Conservation (phyloP, 2,113 vertebrate genomes). For the Lagenorhynchus albirostris region DNA sequence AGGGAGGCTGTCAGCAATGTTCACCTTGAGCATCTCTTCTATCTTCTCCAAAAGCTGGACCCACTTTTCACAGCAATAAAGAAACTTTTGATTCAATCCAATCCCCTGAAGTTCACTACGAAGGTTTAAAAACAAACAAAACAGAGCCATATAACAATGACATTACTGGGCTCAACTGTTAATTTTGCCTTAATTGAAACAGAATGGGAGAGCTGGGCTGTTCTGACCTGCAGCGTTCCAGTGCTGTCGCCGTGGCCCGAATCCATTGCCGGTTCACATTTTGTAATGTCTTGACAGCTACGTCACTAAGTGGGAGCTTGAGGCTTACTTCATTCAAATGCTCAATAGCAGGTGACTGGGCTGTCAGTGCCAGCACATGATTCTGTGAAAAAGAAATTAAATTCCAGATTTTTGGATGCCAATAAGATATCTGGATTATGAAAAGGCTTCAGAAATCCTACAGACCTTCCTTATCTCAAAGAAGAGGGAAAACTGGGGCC, state of each 20-base stretch:
- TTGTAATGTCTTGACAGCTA: constrained; percentile 83
- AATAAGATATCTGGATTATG: background rate
- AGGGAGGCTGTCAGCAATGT: constrained; percentile 80
- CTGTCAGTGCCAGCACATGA: constrained; percentile 83
- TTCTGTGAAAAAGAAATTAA: constrained; percentile 75
- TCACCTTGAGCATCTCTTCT: constrained; percentile 83
- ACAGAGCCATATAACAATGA: background rate
- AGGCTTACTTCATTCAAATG: constrained; percentile 90
- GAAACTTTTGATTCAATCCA: constrained; percentile 84
- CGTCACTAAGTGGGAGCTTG: constrained; percentile 84
- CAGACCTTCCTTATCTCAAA: background rate
- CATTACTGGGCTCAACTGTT: background rate
- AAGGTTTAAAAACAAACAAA: constrained; percentile 43
- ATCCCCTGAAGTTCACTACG: constrained; percentile 86
- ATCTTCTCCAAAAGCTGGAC: constrained; percentile 89
- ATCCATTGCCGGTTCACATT: constrained; percentile 87
- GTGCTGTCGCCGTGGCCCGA: constrained; percentile 78
- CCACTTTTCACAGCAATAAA: constrained; percentile 91
- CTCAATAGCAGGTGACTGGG: constrained; percentile 87
- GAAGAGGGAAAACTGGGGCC: background rate
- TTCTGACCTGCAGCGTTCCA: constrained; percentile 90
- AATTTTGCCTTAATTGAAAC: background rate
- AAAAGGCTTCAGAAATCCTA: background rate
- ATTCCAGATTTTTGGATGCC: background rate
- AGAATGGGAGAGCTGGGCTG: background rate